Base-by-base conservation (phyloP, 2,888 invertebrate species). In the Andrena camellia region DNA sequence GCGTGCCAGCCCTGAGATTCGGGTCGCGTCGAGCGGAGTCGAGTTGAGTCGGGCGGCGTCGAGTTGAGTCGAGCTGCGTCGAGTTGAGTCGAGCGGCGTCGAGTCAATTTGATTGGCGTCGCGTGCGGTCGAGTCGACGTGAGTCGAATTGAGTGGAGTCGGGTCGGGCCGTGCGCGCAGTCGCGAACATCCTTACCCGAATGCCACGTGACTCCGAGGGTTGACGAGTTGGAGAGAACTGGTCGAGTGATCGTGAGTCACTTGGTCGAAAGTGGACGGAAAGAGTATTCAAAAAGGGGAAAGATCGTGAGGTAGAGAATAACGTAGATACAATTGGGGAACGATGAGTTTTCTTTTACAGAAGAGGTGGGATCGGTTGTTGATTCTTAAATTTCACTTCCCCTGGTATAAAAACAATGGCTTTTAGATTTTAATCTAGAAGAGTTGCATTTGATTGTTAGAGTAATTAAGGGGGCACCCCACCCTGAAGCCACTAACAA, bases 1-100 rank as follows among this genome's bases (percentile, higher is more conserved):
- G 42, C 54, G 48, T 60, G 42, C 66, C 71, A 80, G 42, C 60
- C 35, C 75, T 10, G 42, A 42, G 29, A 73, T 64, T 68, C 73
- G 73, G 54, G 52, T 29, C 67, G 66, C 48, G 42, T 31, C 79
- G 84, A 29, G 75, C n/a, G 29, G 68, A 68, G 42, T 71, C 81
- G 84, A 50, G 29, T 64, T 66, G 74, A 33, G 67, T 57, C 57
- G 82, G 57, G 54, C 26, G 72, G 26, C 20, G 69, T 20, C 63
- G 63, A 6, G n/a, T 7, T 20, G 48, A 17, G 17, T 54, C 52
- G 67, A 26, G 54, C n/a, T 8, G 20, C 20, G 57, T 57, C 57
- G 26, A 23, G 10, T 57, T 20, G 48, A 17, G 17, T 54, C 52
- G 67, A 26, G 54, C n/a, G 20, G 20, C 20, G 57, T 57, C 57